Evolutionary conservation across 2,888 invertebrate species (phyloP), one percentile per base, ranked within the genome.

Genomic region (Polymixis lichenea): DNA sequence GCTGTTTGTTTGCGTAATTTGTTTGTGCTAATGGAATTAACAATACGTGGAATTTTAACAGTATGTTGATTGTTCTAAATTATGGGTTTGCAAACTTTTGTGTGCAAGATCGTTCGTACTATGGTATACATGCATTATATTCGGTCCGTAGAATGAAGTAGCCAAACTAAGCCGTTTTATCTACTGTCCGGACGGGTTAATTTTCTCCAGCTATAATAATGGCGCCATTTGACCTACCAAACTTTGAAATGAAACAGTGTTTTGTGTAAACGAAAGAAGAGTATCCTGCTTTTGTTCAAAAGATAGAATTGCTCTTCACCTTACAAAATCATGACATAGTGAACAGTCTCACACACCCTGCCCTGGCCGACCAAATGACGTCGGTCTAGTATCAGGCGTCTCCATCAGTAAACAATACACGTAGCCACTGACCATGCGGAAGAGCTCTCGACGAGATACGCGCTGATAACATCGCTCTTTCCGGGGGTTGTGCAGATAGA

Each of bases 391-490:
- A 68, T 79, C 80, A 46, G 22, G 15, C 46, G 17, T 46, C 51
- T 64, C 56, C 15, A 79, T 80, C 74, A 64, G 28, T 53, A 68
- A 65, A 82, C 77, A 82, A 76, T 76, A 72, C 82, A 67, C 58
- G 53, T 72, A 73, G 53, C 74, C 75, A 58, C 32, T 80, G 74
- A n/a, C 67, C 75, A 74, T 32, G 46, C 22, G 64, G 53, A 58
- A 68, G 53, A 80, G 81, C 38, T 74, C 81, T 80, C 25, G 17
- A 32, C 4, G 7, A 66, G 72, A 72, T 78, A 73, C 17, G 25
- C 15, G 32, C 58, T 73, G 81, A 80, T 68, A 79, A 80, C 38
- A 64, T 79, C 56, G 28, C 7, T 25, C 56, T 60, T 51, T n/a
- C 25, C 28, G 49, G 15, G 25, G n/a, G 25, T 11, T 58, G 22